Percentiles rank a stretch among this genome's conserved stretches.
phyloP scores from a whole-genome alignment of 1,140 invertebrate species.

The Magallana gigas region DNA sequence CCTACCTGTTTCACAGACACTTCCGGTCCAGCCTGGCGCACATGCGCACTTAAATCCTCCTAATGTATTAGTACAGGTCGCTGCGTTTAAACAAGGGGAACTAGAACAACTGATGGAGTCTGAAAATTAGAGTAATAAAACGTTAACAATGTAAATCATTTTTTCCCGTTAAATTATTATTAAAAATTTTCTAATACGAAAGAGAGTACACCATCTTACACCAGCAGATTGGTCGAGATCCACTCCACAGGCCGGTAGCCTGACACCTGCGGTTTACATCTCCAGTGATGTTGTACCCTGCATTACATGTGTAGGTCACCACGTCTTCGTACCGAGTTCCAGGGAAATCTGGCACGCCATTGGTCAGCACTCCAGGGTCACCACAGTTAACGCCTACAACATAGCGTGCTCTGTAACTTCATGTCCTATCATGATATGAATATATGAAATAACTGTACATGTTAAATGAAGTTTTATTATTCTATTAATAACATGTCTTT shows the following conservation, averaged over 20 bases:
- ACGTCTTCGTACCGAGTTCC: constrained; percentile 36
- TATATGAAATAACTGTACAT: no score
- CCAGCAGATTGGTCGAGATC: constrained; percentile 44
- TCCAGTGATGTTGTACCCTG: constrained; percentile 46
- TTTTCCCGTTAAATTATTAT: no score
- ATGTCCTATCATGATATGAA: no score
- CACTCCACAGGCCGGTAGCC: constrained; percentile 44
- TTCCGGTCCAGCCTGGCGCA: not conserved
- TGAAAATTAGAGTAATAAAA: not conserved
- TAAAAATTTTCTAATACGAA: not conserved
- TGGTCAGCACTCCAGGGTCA: constrained; percentile 45
- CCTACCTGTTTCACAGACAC: not conserved
- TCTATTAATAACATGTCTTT: no score
- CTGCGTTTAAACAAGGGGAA: not conserved
- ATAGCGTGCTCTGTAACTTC: no score
- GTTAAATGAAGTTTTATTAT: no score
- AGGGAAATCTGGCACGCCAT: constrained; percentile 34
- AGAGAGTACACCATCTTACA: constrained; percentile 45
- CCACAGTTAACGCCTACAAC: constrained; percentile 57
- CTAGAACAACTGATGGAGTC: constrained; percentile 1
- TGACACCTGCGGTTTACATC: not conserved
- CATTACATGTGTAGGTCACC: constrained; percentile 51
- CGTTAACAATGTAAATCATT: no score
- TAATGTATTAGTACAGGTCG: not conserved
- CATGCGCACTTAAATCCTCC: not conserved